Evolutionary conservation across 1,140 invertebrate genomes (phyloP).

Genomic region (Drosophila kikkawai): DNA sequence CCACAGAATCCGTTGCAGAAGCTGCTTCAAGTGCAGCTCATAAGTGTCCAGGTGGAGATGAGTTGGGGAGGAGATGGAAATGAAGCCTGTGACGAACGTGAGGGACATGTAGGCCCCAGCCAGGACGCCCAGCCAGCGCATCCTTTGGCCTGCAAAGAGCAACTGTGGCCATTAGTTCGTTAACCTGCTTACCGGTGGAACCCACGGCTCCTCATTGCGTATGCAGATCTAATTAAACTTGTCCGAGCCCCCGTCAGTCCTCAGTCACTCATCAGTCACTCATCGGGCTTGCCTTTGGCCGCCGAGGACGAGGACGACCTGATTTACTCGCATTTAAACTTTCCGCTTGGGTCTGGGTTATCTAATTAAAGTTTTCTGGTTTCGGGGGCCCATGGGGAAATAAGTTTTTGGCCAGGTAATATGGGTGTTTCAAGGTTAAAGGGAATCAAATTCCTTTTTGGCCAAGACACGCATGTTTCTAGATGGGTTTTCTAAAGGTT

Average conservation of each 20-base stretch:
- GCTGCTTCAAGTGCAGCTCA: constrained; percentile 29
- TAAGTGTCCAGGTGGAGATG: constrained; percentile 23
- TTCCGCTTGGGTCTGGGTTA: constrained; percentile 13
- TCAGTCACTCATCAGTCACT: constrained; percentile 33
- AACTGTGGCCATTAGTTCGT: constrained; percentile 37
- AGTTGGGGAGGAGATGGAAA: too few species aligned
- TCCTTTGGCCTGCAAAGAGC: constrained; percentile 29
- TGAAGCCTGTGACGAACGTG: background rate
- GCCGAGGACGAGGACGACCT: constrained; percentile 44
- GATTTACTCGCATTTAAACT: constrained; percentile 55
- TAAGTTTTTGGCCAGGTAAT: constrained; percentile 32
- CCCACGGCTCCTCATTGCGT: constrained; percentile 42
- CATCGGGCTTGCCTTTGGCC: background rate
- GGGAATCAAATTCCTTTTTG: background rate
- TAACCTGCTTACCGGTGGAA: constrained; percentile 44
- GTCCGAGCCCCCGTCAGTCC: constrained; percentile 41
- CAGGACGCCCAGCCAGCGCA: constrained; percentile 35
- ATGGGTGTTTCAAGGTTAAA: constrained; percentile 35
- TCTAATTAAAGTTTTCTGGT: constrained; percentile 38
- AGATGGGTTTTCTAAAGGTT: background rate
- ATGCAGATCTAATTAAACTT: constrained; percentile 81
- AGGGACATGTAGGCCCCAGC: constrained; percentile 17
- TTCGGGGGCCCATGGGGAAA: constrained; percentile 7
- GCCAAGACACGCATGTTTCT: background rate
- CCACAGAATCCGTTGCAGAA: constrained; percentile 58